Evolutionary conservation across 2,888 invertebrate genomes (phyloP).

Genomic region (Epistrophella euchroma): DNA sequence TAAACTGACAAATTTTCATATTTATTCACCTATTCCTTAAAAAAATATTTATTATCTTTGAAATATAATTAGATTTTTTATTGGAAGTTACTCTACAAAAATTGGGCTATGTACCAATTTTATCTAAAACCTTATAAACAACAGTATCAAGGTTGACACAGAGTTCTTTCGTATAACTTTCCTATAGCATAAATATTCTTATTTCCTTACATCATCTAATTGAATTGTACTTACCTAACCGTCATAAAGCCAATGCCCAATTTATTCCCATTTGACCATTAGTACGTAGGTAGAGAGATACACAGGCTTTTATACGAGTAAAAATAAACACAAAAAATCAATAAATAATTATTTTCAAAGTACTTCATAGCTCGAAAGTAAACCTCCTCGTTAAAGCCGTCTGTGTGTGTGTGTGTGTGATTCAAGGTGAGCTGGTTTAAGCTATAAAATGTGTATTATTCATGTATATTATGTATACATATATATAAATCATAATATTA

Average conservation of each 20-base stretch:
- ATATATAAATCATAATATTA: background rate
- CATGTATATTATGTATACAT: no score
- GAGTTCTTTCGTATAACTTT: background rate
- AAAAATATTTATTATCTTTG: no score
- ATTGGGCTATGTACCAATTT: background rate
- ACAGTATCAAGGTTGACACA: background rate
- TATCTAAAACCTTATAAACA: background rate
- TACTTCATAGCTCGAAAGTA: conserved; percentile 55
- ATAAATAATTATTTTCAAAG: conserved; percentile 55
- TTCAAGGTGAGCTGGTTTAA: conserved; percentile 58
- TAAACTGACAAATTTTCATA: no score
- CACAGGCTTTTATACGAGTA: background rate
- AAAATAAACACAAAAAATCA: conserved; percentile 40
- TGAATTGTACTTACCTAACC: background rate
- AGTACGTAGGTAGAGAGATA: background rate
- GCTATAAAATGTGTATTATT: conserved; percentile 24
- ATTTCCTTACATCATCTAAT: conserved; percentile 4
- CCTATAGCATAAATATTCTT: background rate
- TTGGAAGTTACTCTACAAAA: no score
- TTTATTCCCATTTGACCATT: conserved; percentile 20
- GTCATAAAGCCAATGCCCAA: conserved; percentile 3
- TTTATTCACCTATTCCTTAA: no score
- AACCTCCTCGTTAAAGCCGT: conserved; percentile 28
- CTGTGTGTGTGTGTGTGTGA: background rate
- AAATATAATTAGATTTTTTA: background rate